A percentile compares a stretch with the other conserved stretches of the same genome.
phyloP scores from a whole-genome alignment of 1,140 invertebrate genomes.

The Mycetomoellerius zeteki region DNA sequence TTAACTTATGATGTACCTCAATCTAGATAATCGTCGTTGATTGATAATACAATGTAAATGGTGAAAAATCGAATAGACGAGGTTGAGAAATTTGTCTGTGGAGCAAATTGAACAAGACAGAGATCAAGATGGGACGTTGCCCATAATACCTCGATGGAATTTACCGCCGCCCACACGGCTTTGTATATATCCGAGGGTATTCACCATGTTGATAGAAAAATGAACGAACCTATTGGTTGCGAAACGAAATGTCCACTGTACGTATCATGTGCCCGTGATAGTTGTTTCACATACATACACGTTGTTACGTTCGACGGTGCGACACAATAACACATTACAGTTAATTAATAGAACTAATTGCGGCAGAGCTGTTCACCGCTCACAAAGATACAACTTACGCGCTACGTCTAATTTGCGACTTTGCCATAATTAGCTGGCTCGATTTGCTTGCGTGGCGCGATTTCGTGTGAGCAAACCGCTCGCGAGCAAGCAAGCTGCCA shows the following conservation, averaged over 20 bases:
- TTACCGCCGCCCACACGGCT: conserved; percentile 65
- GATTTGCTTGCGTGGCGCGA: not conserved
- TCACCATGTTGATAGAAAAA: conserved; percentile 48
- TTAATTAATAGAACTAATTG: conserved; percentile 57
- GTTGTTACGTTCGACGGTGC: not conserved
- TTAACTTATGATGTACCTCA: not conserved
- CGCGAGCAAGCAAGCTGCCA: not conserved
- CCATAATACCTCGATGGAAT: conserved; percentile 65
- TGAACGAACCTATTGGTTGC: conserved; percentile 54
- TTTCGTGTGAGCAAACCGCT: conserved; percentile 31
- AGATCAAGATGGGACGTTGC: conserved; percentile 63
- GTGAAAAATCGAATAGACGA: conserved; percentile 32
- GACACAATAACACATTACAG: not conserved
- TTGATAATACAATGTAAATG: not conserved
- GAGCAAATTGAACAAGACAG: conserved; percentile 43
- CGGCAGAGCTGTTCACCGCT: not conserved
- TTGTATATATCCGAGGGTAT: conserved; percentile 53
- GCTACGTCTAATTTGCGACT: conserved; percentile 44
- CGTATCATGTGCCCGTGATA: conserved; percentile 24
- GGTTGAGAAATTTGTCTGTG: conserved; percentile 52
- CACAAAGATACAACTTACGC: not conserved
- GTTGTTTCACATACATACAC: not conserved
- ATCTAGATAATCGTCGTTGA: not conserved
- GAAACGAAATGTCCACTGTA: conserved; percentile 37
- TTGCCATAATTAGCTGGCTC: conserved; percentile 22